A percentile compares a stretch with the other conserved stretches of the same genome.
These are phyloP conservation scores for Nemotelus nigrinus DNA, from an alignment of 2,888 invertebrate species.

Conservation along the genomic window DNA sequence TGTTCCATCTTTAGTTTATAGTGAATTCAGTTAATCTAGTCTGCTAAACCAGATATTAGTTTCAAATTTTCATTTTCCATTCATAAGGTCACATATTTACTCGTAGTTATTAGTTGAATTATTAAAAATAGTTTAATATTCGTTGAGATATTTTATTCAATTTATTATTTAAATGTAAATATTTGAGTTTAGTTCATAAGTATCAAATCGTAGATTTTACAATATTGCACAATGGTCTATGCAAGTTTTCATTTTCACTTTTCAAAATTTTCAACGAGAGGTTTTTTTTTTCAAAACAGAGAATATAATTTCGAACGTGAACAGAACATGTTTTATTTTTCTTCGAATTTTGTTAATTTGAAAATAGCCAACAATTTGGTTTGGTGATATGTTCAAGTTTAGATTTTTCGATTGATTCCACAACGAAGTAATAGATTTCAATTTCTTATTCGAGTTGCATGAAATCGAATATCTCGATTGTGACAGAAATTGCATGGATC, in stretches of 20 bases:
- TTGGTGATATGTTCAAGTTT: conserved; percentile 30
- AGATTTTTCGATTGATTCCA: neutral
- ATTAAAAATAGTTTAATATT: conserved; percentile 10
- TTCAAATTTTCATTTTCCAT: conserved; percentile 18
- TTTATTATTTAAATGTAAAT: neutral
- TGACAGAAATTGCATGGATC: neutral
- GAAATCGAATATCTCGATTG: conserved; percentile 27
- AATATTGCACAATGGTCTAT: neutral
- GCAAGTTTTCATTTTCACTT: too few species aligned
- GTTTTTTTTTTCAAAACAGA: too few species aligned
- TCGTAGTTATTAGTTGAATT: conserved; percentile 25
- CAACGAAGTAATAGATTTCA: neutral
- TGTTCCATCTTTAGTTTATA: conserved; percentile 7
- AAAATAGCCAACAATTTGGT: conserved; percentile 1
- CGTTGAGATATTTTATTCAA: conserved; percentile 7
- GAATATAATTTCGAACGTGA: too few species aligned
- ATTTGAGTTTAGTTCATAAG: neutral
- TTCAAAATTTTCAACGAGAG: too few species aligned
- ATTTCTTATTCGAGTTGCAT: conserved; percentile 5
- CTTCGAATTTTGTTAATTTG: neutral
- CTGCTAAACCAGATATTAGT: neutral
- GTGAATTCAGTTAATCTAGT: neutral
- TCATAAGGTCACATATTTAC: conserved; percentile 43
- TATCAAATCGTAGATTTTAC: neutral
- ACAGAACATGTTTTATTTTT: too few species aligned